These are phyloP conservation scores for Caenorhabditis tropicalis DNA, from an alignment of 1,140 invertebrate genomes.

Conservation along the genomic window DNA sequence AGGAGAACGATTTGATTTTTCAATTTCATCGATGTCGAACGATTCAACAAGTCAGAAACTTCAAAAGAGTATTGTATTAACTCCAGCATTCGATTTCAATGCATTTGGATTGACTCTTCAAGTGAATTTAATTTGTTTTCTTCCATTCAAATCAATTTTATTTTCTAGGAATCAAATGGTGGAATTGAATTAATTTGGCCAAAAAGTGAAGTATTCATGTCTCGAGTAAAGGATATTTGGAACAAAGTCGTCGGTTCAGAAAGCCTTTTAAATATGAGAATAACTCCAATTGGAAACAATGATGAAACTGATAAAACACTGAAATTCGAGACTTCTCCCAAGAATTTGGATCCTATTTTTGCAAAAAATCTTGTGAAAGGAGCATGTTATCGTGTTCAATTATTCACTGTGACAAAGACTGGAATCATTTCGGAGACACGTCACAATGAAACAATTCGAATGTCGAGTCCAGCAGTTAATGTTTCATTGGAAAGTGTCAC, in stretches of 20 bases:
- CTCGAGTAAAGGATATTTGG: slow-evolving; percentile 67
- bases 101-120: slow-evolving; percentile 67
- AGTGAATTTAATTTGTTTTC: too few relatives aligned
- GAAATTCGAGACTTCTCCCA: slow-evolving; percentile 63
- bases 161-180: slow-evolving; percentile 53
- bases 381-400: slow-evolving; percentile 67
- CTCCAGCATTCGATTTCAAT: slow-evolving; percentile 67
- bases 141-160: too few relatives aligned
- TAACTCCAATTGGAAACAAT: slow-evolving; percentile 57
- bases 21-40: slow-evolving; percentile 61
- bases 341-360: slow-evolving; percentile 55
- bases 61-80: slow-evolving; percentile 61
- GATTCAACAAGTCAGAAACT: slow-evolving; percentile 61
- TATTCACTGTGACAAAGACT: slow-evolving; percentile 70
- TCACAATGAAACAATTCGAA: slow-evolving; percentile 63
- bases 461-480: slow-evolving; percentile 63
- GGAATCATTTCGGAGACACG: slow-evolving; percentile 68
- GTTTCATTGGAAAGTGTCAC: slow-evolving; percentile 62
- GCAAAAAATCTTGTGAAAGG: slow-evolving; percentile 61
- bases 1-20: slow-evolving; percentile 67
- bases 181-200: slow-evolving; percentile 61
- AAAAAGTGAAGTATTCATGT: slow-evolving; percentile 61
- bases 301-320: slow-evolving; percentile 31
- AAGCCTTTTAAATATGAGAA: slow-evolving; percentile 64
- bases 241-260: slow-evolving; percentile 63